Evolutionary conservation across 1,140 invertebrate species (phyloP).

Genomic region (Pentalonia nigronervosa): DNA sequence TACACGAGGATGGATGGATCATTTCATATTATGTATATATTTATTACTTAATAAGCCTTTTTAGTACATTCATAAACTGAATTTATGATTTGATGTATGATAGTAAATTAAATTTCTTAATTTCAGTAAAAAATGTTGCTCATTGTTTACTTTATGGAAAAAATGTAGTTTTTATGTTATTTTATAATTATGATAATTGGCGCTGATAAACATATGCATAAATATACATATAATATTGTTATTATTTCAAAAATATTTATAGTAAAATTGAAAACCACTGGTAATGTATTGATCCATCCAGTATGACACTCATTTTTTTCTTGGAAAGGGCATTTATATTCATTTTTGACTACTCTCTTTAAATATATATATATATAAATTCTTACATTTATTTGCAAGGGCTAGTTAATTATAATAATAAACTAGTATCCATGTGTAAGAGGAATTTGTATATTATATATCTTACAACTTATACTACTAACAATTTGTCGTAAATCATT

Average conservation of each 20-base stretch:
- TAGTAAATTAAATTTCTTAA: not conserved
- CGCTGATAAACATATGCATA: not conserved
- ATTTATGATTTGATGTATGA: not conserved
- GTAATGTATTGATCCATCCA: not conserved
- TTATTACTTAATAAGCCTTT: not conserved
- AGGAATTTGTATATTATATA: no score
- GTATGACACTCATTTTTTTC: not conserved
- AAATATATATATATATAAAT: no score
- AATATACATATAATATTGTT: not conserved
- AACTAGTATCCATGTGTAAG: no score
- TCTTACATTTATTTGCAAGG: no score
- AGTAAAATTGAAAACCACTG: not conserved
- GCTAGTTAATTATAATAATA: no score
- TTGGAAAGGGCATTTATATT: no score
- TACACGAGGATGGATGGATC: not conserved
- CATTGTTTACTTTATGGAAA: no score
- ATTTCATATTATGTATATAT: not conserved
- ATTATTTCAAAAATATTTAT: no score
- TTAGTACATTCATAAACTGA: not conserved
- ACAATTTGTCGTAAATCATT: no score
- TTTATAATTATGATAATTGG: not conserved
- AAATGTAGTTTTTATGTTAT: not conserved
- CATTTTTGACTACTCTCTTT: not conserved
- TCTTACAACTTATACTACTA: no score
- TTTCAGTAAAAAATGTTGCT: not conserved